Evolutionary conservation across 1,140 invertebrate genomes (phyloP).

Genomic region (Sogatella furcifera): DNA sequence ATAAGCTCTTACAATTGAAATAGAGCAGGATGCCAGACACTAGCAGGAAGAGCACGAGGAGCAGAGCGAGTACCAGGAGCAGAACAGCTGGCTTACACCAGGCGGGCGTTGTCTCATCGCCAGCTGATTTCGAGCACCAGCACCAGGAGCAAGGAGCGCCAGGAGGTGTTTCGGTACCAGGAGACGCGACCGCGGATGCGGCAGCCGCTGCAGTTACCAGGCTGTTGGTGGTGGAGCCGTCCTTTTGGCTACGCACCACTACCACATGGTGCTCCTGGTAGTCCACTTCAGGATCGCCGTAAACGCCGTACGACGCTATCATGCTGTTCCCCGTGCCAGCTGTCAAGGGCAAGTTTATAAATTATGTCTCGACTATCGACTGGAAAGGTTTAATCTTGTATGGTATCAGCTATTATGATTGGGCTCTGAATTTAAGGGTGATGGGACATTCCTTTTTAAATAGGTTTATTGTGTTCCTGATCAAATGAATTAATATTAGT

Average conservation of each 20-base stretch:
- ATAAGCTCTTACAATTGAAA: constrained; percentile 43
- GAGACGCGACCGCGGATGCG: background rate
- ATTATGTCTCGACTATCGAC: too few species aligned
- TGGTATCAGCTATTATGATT: too few species aligned
- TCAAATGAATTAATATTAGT: too few species aligned
- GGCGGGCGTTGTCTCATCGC: constrained; percentile 10
- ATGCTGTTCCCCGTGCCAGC: constrained; percentile 9
- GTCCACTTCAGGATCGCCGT: constrained; percentile 1
- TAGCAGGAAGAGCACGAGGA: constrained; percentile 43
- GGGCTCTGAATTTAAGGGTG: too few species aligned
- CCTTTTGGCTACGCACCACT: constrained; percentile 12
- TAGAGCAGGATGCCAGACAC: constrained; percentile 45
- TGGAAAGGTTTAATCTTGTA: too few species aligned
- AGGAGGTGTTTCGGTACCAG: background rate
- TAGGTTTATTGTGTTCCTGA: too few species aligned
- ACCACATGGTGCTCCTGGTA: constrained; percentile 13
- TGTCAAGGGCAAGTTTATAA: too few species aligned
- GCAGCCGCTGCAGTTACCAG: constrained; percentile 1
- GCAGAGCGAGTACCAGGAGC: constrained; percentile 38
- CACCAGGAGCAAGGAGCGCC: constrained; percentile 1
- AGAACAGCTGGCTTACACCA: constrained; percentile 43
- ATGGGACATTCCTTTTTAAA: too few species aligned
- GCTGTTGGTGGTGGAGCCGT: constrained; percentile 13
- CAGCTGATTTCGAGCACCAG: constrained; percentile 6
- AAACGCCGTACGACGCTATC: constrained; percentile 15